Base-by-base conservation (phyloP, 2,888 invertebrate species). In the Ichneumoninae sp. region DNA sequence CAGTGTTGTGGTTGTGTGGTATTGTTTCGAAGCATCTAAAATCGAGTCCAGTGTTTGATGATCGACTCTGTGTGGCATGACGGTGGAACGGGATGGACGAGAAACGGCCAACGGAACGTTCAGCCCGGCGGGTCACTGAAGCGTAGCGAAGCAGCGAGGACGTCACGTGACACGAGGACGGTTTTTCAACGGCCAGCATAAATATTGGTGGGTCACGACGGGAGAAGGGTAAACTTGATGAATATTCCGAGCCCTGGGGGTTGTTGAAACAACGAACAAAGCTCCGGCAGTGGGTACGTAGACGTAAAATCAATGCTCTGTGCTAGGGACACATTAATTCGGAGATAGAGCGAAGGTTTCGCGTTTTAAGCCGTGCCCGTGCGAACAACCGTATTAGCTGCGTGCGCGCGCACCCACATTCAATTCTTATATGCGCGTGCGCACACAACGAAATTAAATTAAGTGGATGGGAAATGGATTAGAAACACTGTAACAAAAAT, bases 291-390 rank as follows among this genome's bases (percentile, higher is more conserved):
- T 22, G 30, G n/a, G 57, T 54, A 65, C 77, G 70, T 36, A 65
- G 78, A 82, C 82, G 78, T 84, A 79, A 82, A 84, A 84, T 83
- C 80, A 83, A 77, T 83, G 80, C 10, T 52, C 54, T 68, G 80
- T 77, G 57, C 60, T 44, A 62, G 57, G 72, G 68, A 68, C 76
- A 76, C 71, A 68, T 80, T 76, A 80, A 76, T 76, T 80, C 57
- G 70, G 16, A 57, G 65, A 79, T 47, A 54, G n/a, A 65, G 50
- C 50, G 44, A 65, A 26, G 57, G 30, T 57, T 75, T 22, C 44
- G 44, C 13, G 44, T 0, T 54, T 54, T 22, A 3, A 40, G 40
- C 40, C 40, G 40, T 40, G 40, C 40, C 40, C 40, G 40, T 40
- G 40, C 40, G 40, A 40, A 40, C 40, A 40, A 40, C 40, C 40